These are phyloP conservation scores for Phengaris arion DNA, from an alignment of 2,888 invertebrate species.

Conservation along the genomic window DNA sequence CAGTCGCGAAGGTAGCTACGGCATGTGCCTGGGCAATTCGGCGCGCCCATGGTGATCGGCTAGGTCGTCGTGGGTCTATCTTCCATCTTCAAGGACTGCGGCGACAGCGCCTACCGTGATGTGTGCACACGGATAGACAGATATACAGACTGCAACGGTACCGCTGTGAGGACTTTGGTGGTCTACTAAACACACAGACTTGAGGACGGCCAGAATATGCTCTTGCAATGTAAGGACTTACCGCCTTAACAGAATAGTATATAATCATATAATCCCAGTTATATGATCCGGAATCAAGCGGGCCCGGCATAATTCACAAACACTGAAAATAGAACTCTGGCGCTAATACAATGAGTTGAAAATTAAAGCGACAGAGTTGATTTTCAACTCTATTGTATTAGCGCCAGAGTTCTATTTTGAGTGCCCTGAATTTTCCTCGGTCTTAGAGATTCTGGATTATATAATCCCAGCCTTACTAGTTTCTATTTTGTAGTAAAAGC, in stretches of 20 bases:
- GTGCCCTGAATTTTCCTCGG: too few species aligned
- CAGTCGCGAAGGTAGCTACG: slow-evolving; percentile 40
- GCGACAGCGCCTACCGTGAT: slow-evolving; percentile 45
- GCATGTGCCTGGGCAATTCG: slow-evolving; percentile 56
- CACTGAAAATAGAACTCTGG: too few species aligned
- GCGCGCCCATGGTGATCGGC: slow-evolving; percentile 54
- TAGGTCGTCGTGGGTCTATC: slow-evolving; percentile 48
- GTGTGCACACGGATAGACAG: slow-evolving; percentile 54
- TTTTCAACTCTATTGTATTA: too few species aligned
- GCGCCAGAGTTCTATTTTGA: too few species aligned
- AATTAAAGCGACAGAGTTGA: slow-evolving; percentile 31
- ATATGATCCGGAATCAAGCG: too few species aligned
- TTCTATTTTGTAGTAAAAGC: too few species aligned
- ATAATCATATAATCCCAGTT: too few species aligned
- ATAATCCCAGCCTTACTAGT: too few species aligned
- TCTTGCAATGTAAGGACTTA: neutral
- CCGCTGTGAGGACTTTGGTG: slow-evolving; percentile 56
- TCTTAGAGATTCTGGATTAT: too few species aligned
- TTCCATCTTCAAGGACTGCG: slow-evolving; percentile 49
- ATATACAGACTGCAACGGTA: slow-evolving; percentile 53
- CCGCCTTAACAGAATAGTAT: too few species aligned
- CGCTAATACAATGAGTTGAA: too few species aligned
- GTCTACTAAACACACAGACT: neutral
- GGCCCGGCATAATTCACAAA: too few species aligned
- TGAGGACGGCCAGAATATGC: neutral